phyloP scores from a whole-genome alignment of 1,140 invertebrate genomes.

The Drosophila teissieri region DNA sequence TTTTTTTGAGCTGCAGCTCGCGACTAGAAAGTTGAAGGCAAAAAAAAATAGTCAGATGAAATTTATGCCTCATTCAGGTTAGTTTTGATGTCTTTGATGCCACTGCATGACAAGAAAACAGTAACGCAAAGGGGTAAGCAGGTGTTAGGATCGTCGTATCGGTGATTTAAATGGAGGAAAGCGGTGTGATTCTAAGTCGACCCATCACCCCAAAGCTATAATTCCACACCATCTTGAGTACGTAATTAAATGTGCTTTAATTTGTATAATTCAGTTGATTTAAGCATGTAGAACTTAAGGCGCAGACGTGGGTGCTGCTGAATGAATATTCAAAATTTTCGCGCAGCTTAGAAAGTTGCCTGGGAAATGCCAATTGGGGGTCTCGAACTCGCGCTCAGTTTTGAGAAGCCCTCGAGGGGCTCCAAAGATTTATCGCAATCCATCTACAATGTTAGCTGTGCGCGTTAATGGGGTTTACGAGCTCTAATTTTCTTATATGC shows the following conservation, averaged over 20 bases:
- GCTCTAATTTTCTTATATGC: slow-evolving; percentile 53
- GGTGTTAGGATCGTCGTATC: slow-evolving; percentile 16
- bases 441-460: slow-evolving; percentile 47
- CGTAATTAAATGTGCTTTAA: slow-evolving; percentile 70
- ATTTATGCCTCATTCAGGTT: slow-evolving; percentile 78
- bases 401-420: slow-evolving; percentile 18
- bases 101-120: slow-evolving; percentile 55
- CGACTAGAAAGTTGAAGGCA: slow-evolving; percentile 62
- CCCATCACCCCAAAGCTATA: slow-evolving; percentile 70
- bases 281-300: slow-evolving; percentile 51
- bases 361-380: slow-evolving; percentile 69
- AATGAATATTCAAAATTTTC: slow-evolving; percentile 72
- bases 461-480: slow-evolving; percentile 50
- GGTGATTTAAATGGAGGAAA: slow-evolving; percentile 61
- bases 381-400: slow-evolving; percentile 30
- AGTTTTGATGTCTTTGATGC: slow-evolving; percentile 80
- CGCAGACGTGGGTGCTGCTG: background rate
- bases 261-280: slow-evolving; percentile 63
- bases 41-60: slow-evolving; percentile 33
- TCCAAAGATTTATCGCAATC: slow-evolving; percentile 61
- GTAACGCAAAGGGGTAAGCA: background rate
- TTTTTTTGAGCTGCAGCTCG: slow-evolving; percentile 13
- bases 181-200: slow-evolving; percentile 8
- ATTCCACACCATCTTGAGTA: slow-evolving; percentile 36
- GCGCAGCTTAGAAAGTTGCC: slow-evolving; percentile 44